A percentile compares a stretch with the other conserved stretches of the same genome.
Evolutionary conservation across 2,888 invertebrate genomes (phyloP).

Genomic region (Ichneumoninae sp.): DNA sequence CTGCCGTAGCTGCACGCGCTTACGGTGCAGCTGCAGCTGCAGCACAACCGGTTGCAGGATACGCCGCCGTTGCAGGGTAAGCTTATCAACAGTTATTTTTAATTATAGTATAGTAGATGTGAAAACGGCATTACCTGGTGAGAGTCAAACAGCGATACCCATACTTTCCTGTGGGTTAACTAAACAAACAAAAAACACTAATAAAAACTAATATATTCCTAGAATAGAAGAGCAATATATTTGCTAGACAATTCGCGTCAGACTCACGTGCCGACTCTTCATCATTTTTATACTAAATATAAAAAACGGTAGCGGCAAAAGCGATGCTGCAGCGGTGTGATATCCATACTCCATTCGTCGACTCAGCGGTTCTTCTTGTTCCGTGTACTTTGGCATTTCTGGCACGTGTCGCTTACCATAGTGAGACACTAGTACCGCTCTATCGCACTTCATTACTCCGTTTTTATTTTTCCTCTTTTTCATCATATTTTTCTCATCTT

Average conservation of each 20-base stretch:
- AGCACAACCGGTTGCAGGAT: conserved; percentile 90
- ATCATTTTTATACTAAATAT: conserved; percentile 43
- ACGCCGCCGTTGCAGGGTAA: conserved; percentile 90
- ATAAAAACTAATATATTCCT: not conserved
- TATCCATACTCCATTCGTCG: conserved; percentile 22
- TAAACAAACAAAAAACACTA: not conserved
- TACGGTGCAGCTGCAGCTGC: conserved; percentile 91
- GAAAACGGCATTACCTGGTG: not conserved
- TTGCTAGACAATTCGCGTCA: conserved; percentile 22
- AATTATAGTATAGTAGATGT: not conserved
- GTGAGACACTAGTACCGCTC: conserved; percentile 48
- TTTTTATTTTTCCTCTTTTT: conserved; percentile 25
- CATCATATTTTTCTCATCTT: conserved; percentile 13
- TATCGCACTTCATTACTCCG: conserved; percentile 45
- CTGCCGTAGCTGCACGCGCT: conserved; percentile 93
- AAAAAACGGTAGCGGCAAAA: conserved; percentile 24
- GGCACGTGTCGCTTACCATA: conserved; percentile 55
- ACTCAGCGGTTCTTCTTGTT: conserved; percentile 39
- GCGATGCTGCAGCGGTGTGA: conserved; percentile 13
- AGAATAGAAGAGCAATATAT: not conserved
- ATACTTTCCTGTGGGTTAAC: not conserved
- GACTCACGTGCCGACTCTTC: conserved; percentile 44
- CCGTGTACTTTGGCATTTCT: conserved; percentile 33
- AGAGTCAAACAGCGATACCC: not conserved
- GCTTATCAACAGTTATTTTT: conserved; percentile 71